Evolutionary conservation across 2,888 invertebrate genomes (phyloP), one percentile per base, ranked within the genome.

Genomic region (Lobophora halterata): DNA sequence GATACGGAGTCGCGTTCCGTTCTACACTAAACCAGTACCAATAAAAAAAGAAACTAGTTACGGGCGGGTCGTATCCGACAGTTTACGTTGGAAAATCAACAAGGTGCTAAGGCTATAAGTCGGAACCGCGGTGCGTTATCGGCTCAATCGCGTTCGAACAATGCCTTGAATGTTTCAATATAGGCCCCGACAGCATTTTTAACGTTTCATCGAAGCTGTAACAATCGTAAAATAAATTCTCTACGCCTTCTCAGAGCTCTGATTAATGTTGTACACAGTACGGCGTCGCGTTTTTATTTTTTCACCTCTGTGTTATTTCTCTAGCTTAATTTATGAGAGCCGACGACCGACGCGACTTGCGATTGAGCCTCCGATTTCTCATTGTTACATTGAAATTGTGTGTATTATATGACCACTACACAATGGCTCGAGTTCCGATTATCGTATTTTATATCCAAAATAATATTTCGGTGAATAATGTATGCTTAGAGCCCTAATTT

Each of bases 171-270:
- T 82, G 85, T 85, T 85, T 85, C 83, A 83, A 83, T 83, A 83
- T 80, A 81, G 37, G 66, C 75, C 62, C 73, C 79, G 78, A 85
- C 82, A 83, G 81, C 80, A 81, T 86, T 86, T 86, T 85, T 82
- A 85, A 83, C 79, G 85, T 85, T 86, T 86, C 86, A 80, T 82
- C 85, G 85, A 66, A 72, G 71, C 66, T 82, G 81, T 80, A 80
- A 86, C 85, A 85, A 85, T 85, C 85, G 85, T 86, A 77, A 83
- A 86, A 86, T 83, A 86, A 85, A 86, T 87, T 83, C 82, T 80
- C 76, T 82, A 79, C 85, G 82, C 85, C 83, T 82, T 81, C 83
- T 80, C 79, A 74, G 65, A 75, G 79, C 71, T 73, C 83, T 87
- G 87, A 87, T 87, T 87, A 86, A 87, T 86, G 85, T 82, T 69